These are phyloP conservation scores for Gastracanthus pulcherrimus DNA, from an alignment of 2,888 invertebrate species.

Conservation along the genomic window DNA sequence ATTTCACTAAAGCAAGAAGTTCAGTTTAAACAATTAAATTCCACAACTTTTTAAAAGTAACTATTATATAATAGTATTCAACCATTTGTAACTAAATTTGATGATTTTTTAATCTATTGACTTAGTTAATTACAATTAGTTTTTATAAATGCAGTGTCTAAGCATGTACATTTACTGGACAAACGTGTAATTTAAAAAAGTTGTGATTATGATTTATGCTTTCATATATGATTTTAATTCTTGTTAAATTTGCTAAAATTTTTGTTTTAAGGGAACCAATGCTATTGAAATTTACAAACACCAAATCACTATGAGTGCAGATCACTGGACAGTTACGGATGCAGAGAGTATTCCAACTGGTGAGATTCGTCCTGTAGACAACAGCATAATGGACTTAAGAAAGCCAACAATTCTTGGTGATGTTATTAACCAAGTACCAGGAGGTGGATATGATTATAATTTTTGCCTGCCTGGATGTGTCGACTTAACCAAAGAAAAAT, in stretches of 20 bases:
- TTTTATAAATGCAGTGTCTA: too few relatives aligned
- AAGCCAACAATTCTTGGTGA: constrained; percentile 82
- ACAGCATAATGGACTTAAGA: constrained; percentile 87
- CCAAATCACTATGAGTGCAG: constrained; percentile 85
- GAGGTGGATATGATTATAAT: constrained; percentile 90
- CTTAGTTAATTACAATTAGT: too few relatives aligned
- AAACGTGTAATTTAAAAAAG: too few relatives aligned
- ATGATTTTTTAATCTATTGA: too few relatives aligned
- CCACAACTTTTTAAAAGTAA: too few relatives aligned
- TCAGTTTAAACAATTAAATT: too few relatives aligned
- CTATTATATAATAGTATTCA: too few relatives aligned
- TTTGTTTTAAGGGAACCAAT: constrained; percentile 81
- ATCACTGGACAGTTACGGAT: constrained; percentile 86
- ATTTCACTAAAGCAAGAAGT: too few relatives aligned
- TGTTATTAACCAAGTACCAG: constrained; percentile 83
- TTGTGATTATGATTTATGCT: too few relatives aligned
- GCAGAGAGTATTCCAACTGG: constrained; percentile 87
- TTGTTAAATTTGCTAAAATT: background rate
- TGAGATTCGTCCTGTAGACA: constrained; percentile 84
- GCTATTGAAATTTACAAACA: constrained; percentile 84
- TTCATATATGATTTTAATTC: background rate
- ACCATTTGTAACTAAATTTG: too few relatives aligned
- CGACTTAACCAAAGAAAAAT: constrained; percentile 74
- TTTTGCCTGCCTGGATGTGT: constrained; percentile 81
- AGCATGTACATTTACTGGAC: too few relatives aligned